Base-by-base conservation (phyloP, 2,113 vertebrate genomes). In the Melospiza georgiana region DNA sequence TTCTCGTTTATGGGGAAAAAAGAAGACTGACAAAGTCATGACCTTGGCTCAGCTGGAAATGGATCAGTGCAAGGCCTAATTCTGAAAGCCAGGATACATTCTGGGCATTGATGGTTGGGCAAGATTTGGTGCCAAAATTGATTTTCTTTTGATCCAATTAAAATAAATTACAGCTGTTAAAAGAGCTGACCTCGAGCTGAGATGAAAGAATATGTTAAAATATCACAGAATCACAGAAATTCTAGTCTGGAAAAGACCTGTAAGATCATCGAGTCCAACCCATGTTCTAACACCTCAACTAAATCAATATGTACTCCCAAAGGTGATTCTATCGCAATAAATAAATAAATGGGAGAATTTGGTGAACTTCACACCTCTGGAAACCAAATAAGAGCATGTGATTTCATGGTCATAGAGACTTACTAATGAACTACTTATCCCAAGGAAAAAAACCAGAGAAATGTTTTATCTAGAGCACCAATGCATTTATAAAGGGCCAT, bases 111-210 rank as follows among this genome's bases (percentile, higher is more conserved):
- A 59, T 43, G 24, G 7, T 23, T 67, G 30, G 33, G 58, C 67
- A 84, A 83, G 41, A 69, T 87, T 79, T 79, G 22, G 22, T 84
- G 49, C 58, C 72, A 67, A 68, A 84, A 69, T 13, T 46, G 35
- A 66, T 89, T 94, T 94, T 55, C 55, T 93, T 92, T 91, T 83
- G 22, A 94, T 96, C 52, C 71, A 81, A 22, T 23, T 31, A 54
- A 86, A 95, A 86, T 81, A 72, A 72, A 69, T 23, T 84, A 9
- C 30, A 80, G 63, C 57, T 85, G 46, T 78, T 89, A 61, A 80
- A 91, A 75, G 51, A 46, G 24, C 24, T 6, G 5, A 78, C 85
- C 80, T 90, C 28, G 9, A 84, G 16, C 33, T 63, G 31, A 86
- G 30, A 59, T 76, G 25, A 62, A 93, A 84, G 48, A 27, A 12